Percentiles rank a stretch among this genome's conserved stretches.
Conservation (phyloP, 2,113 vertebrate species). For the Xiphias gladius region DNA sequence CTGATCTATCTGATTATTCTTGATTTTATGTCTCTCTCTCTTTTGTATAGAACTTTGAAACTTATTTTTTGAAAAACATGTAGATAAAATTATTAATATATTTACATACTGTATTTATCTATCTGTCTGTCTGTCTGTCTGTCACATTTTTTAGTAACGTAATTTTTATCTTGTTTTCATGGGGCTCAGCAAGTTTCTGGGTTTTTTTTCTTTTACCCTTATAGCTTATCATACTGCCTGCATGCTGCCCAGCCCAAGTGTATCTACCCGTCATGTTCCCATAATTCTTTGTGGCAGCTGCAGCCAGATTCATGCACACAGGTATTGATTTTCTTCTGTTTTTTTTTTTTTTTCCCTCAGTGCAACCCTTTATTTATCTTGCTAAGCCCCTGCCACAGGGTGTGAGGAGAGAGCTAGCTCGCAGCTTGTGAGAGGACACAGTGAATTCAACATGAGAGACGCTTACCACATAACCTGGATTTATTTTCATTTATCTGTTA, state of each 20-base stretch:
- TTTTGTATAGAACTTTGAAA: no score
- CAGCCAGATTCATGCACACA: slow-evolving; percentile 92
- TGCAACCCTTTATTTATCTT: slow-evolving; percentile 82
- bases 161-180: neutral
- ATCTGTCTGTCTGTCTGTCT: no score
- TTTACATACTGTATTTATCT: no score
- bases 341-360: slow-evolving; percentile 81
- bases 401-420: slow-evolving; percentile 57
- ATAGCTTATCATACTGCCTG: slow-evolving; percentile 45
- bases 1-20: no score
- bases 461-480: slow-evolving; percentile 60
- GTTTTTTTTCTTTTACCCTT: slow-evolving; percentile 7
- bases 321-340: slow-evolving; percentile 90
- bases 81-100: no score
- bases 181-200: neutral
- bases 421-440: slow-evolving; percentile 54
- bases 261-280: slow-evolving; percentile 82
- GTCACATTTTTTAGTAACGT: neutral
- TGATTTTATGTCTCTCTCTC: no score
- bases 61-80: no score
- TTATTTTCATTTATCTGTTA: slow-evolving; percentile 69
- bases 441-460: slow-evolving; percentile 54
- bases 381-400: slow-evolving; percentile 73
- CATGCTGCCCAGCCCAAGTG: slow-evolving; percentile 69
- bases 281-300: slow-evolving; percentile 88